Evolutionary conservation across 2,113 vertebrate genomes (phyloP), one percentile per base, ranked within the genome.

Genomic region (Clarias macrocephalus): DNA sequence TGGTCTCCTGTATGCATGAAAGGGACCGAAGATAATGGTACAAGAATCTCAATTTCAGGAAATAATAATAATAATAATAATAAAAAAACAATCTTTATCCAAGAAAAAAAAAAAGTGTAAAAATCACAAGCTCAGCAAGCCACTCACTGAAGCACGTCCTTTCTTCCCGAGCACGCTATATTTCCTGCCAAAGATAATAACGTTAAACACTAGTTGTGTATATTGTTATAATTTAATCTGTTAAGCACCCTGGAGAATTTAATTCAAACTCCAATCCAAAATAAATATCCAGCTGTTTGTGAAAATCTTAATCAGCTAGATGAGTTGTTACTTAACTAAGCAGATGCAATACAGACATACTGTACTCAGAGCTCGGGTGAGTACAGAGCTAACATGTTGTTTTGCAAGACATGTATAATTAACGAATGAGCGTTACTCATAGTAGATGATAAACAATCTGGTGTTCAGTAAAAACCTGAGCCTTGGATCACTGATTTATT

Each of bases 251-350:
- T 82, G 80, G 33, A 66, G 37, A 66, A 42, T 83, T 83, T 54
- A 2, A 83, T 83, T 66, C 48, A 37, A 82, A 18, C 60, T 42
- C 42, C 19, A 68, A 66, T 82, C 80, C 42, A 48, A 68, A 68
- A n/a, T 30, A 66, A 83, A 54, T 30, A 68, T 56, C 48, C 82
- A 83, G 62, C 76, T 80, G 81, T 28, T 66, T 25, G 11, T 68
- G n/a, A 48, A 48, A 62, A 54, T 52, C 62, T 54, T 83, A 52
- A 83, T 83, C n/a, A 28, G 7, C 0, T 66, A 30, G 10, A 68
- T 83, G 62, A 83, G 63, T 54, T 18, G 25, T 68, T 25, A 68
- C 63, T 68, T 66, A 83, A 30, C n/a, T 54, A 33, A 21, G 62
- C 37, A 56, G 48, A 19, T 54, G 23, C n/a, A 4, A 19, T 28